Evolutionary conservation across 2,113 vertebrate species (phyloP), one percentile per base, ranked within the genome.

Genomic region (Callionymus lyra): DNA sequence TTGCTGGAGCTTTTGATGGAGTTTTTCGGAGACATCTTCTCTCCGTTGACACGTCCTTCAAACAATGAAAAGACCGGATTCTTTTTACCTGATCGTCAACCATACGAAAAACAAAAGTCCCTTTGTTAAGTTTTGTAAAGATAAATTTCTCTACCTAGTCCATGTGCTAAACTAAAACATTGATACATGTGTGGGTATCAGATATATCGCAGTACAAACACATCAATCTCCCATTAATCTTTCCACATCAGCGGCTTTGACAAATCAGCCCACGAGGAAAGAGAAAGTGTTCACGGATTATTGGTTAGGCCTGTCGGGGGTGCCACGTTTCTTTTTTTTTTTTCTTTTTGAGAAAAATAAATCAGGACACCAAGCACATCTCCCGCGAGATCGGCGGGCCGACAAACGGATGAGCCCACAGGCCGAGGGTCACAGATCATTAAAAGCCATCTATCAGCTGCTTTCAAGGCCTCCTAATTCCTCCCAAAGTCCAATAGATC

Each of bases 391-490:
- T 89, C 84, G 91, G 89, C 88, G 90, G 87, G 87, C 77, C 72
- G 63, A 74, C 76, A 91, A 95, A 94, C 90, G 92, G 92, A 92
- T 95, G 91, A 94, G 89, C 86, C 76, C 84, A 87, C 85, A 81
- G 87, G 54, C 56, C 85, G 90, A 86, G 80, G 82, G 94, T 97
- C 94, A 97, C 92, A 94, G 91, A 94, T 97, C 91, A 96, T 97
- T 98, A 94, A 93, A 94, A 95, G 91, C 89, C 92, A 94, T 97
- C 95, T 92, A 93, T 97, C 94, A 97, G 90, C 82, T 84, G 87
- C 91, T 90, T 94, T 90, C 91, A 90, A 88, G 88, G 87, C 89
- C 63, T 90, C 90, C 15, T 96, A 95, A 98, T 93, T 94, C 90
- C 90, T 88, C 89, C 90, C 70, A 78, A 98, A 98, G 95, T 97